A percentile compares a stretch with the other conserved stretches of the same genome.
These are phyloP conservation scores for Stenurella melanura DNA, from an alignment of 2,888 invertebrate species.

Conservation along the genomic window DNA sequence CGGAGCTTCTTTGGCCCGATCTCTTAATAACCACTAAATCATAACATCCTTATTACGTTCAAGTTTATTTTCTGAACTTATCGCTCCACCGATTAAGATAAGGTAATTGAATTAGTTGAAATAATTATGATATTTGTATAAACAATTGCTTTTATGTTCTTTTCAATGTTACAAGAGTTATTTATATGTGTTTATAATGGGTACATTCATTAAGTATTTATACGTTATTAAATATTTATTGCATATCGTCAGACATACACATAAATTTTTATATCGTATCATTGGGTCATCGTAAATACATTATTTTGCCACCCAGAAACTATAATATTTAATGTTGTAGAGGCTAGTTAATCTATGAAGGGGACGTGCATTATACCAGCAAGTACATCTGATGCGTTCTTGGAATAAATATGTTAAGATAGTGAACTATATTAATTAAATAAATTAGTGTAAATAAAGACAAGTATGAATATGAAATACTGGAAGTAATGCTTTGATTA, in stretches of 20 bases:
- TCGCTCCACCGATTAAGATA: constrained; percentile 38
- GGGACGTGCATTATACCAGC: background rate
- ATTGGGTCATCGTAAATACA: constrained; percentile 23
- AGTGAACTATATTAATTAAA: no score
- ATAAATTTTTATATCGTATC: constrained; percentile 25
- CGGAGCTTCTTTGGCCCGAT: constrained; percentile 14
- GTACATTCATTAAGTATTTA: constrained; percentile 37
- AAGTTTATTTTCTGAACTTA: constrained; percentile 39
- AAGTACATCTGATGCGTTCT: no score
- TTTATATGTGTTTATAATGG: constrained; percentile 37
- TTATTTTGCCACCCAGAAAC: constrained; percentile 27
- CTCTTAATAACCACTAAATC: constrained; percentile 33
- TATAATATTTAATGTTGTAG: background rate
- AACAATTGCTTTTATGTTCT: constrained; percentile 38
- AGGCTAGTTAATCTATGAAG: background rate
- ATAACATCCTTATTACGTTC: constrained; percentile 30
- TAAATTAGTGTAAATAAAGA: no score
- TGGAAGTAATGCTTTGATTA: no score
- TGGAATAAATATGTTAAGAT: no score
- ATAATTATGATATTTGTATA: constrained; percentile 37
- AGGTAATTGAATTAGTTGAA: constrained; percentile 39
- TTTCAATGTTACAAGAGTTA: constrained; percentile 34
- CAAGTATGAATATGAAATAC: no score
- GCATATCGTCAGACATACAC: constrained; percentile 7
- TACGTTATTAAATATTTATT: constrained; percentile 37